Percentiles rank a stretch among this genome's conserved stretches.
phyloP scores from a whole-genome alignment of 1,140 invertebrate species.

The Drosophila athabasca region DNA sequence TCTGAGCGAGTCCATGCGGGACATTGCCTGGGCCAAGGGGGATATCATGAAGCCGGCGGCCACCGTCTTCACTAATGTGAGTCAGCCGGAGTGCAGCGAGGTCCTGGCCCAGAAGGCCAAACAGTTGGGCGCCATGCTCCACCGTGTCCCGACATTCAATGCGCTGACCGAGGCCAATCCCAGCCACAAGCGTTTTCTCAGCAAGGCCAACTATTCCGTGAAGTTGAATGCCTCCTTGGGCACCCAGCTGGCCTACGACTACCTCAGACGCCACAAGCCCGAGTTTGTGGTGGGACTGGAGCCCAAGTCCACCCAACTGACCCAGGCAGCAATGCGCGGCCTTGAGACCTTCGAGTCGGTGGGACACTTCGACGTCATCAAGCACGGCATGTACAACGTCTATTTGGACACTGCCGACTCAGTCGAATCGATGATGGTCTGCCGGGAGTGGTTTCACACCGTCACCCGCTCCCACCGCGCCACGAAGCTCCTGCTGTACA shows the following conservation, averaged over 20 bases:
- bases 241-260: conserved; percentile 90
- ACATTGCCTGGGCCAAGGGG: conserved; percentile 97
- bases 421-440: conserved; percentile 92
- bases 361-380: conserved; percentile 89
- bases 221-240: conserved; percentile 92
- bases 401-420: conserved; percentile 98
- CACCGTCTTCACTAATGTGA: conserved; percentile 88
- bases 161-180: conserved; percentile 47
- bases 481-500: conserved; percentile 91
- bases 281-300: conserved; percentile 48
- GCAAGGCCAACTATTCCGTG: conserved; percentile 51
- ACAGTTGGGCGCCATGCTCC: conserved; percentile 86
- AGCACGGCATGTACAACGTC: conserved; percentile 85
- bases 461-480: conserved; percentile 76
- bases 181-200: conserved; percentile 39
- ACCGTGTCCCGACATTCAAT: conserved; percentile 41
- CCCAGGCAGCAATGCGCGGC: conserved; percentile 84
- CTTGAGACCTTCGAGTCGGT: conserved; percentile 87
- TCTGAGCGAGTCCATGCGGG: conserved; percentile 92
- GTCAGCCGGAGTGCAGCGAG: conserved; percentile 88
- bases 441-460: conserved; percentile 91
- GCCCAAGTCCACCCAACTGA: conserved; percentile 41
- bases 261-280: conserved; percentile 85
- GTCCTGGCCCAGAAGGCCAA: conserved; percentile 88
- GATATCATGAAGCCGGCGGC: conserved; percentile 95